Evolutionary conservation across 1,140 invertebrate genomes (phyloP).

Genomic region (Acromyrmex echinatior): DNA sequence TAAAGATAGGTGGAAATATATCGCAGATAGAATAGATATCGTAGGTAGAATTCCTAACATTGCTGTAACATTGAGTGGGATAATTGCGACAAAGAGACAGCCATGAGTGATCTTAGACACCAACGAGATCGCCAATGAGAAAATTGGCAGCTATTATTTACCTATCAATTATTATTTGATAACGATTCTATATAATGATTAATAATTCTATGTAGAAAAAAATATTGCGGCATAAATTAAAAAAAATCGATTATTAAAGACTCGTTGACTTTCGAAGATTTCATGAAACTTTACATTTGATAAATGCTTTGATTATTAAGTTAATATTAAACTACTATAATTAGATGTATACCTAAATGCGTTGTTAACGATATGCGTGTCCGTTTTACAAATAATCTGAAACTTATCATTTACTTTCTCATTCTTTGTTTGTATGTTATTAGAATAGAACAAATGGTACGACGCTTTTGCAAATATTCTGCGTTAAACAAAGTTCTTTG

Average conservation of each 20-base stretch:
- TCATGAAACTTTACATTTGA: not conserved
- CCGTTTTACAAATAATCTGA: not conserved
- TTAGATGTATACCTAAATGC: no score
- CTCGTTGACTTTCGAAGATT: no score
- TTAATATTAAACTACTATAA: not conserved
- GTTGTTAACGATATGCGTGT: not conserved
- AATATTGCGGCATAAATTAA: not conserved
- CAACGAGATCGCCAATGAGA: not conserved
- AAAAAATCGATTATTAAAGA: not conserved
- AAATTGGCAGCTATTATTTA: not conserved
- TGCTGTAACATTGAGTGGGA: not conserved
- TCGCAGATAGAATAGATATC: not conserved
- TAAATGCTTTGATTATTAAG: not conserved
- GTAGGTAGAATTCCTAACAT: not conserved
- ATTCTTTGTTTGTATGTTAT: not conserved
- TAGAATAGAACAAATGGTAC: not conserved
- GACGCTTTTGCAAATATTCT: not conserved
- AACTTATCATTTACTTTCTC: not conserved
- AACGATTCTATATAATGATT: not conserved
- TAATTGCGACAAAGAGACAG: not conserved
- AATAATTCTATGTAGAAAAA: not conserved
- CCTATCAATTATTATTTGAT: not conserved
- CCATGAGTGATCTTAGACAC: not conserved
- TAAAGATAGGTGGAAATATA: not conserved
- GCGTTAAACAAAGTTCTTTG: not conserved